These are phyloP conservation scores for Calcarius ornatus DNA, from an alignment of 2,113 vertebrate species.

Conservation along the genomic window DNA sequence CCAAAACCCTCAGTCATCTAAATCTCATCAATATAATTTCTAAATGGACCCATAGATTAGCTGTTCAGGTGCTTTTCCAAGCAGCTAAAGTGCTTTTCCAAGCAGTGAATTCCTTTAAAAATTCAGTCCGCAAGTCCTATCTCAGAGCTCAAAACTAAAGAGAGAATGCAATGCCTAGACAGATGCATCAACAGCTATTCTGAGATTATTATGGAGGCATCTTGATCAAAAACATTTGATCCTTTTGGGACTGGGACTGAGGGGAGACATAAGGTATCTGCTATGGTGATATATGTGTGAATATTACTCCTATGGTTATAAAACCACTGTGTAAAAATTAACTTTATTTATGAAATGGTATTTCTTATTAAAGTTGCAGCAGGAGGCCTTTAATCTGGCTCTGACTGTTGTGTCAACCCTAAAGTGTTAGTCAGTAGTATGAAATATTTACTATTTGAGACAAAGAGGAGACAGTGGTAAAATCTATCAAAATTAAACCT, in stretches of 20 bases:
- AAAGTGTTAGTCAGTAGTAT: not conserved
- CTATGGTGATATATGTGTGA: not conserved
- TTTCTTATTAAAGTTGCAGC: not conserved
- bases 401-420: not conserved
- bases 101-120: not conserved
- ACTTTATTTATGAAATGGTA: not conserved
- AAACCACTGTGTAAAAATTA: not conserved
- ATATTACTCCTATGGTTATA: not conserved
- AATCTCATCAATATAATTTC: not conserved
- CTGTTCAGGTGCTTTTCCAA: not conserved
- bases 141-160: not conserved
- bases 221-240: not conserved
- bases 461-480: not conserved
- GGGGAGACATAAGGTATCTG: not conserved
- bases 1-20: not conserved
- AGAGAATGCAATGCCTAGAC: not conserved
- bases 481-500: conserved; percentile 1
- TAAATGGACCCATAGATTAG: not conserved
- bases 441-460: conserved; percentile 1
- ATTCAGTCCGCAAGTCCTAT: not conserved
- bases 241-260: not conserved
- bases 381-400: not conserved
- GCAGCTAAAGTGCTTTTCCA: not conserved
- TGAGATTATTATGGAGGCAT: not conserved
- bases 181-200: not conserved